A percentile compares a stretch with the other conserved stretches of the same genome.
Evolutionary conservation across 2,797 vertebrate genomes (phyloP).

Genomic region (Cercopithecus diana): DNA sequence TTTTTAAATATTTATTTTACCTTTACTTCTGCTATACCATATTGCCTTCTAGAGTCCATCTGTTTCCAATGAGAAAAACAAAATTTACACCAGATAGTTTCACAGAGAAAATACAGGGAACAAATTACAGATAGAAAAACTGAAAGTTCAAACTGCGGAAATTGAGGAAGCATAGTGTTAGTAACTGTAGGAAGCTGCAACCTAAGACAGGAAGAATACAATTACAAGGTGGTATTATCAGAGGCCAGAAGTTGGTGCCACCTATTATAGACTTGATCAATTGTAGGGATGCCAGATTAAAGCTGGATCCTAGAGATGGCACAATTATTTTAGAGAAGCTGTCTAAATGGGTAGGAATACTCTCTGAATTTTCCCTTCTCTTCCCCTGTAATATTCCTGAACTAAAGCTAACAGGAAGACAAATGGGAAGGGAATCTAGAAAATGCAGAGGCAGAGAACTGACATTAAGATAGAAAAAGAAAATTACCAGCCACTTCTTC

Average conservation of each 20-base stretch:
- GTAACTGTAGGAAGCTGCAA: neutral
- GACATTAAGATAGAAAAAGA: neutral
- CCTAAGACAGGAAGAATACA: neutral
- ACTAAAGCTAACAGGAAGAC: neutral
- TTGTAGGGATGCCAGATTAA: too few relatives aligned
- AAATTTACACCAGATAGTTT: neutral
- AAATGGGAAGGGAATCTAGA: neutral
- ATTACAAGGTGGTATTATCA: neutral
- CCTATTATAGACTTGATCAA: neutral
- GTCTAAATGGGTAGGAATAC: neutral
- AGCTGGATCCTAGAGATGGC: neutral
- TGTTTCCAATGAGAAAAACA: neutral
- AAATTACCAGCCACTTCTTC: neutral
- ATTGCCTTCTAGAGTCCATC: neutral
- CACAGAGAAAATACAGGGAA: neutral
- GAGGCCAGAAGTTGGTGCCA: neutral
- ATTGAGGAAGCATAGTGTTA: neutral
- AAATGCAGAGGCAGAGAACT: neutral
- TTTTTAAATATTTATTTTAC: neutral
- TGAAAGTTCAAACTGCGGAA: neutral
- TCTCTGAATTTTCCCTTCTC: neutral
- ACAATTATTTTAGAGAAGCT: neutral
- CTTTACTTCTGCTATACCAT: neutral
- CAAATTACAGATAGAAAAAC: neutral
- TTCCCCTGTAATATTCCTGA: neutral